Conservation (phyloP, 2,888 invertebrate species). For the Cistogaster globosa region DNA sequence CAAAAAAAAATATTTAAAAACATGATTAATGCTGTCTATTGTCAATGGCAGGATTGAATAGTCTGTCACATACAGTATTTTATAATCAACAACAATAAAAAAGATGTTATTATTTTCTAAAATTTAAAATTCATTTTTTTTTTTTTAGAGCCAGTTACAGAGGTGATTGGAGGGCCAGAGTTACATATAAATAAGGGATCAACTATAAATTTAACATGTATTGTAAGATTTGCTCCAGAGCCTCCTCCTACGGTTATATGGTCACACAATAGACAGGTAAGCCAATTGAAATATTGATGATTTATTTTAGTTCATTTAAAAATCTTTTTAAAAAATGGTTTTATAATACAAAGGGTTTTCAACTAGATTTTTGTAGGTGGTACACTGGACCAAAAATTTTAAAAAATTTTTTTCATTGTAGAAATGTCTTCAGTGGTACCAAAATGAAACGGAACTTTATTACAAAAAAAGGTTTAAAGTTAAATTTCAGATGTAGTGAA, state of each 20-base stretch:
- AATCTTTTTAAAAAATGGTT: neutral
- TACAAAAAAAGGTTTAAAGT: no score
- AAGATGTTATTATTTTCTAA: constrained; percentile 1
- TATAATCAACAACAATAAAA: neutral
- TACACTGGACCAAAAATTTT: no score
- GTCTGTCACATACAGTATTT: constrained; percentile 28
- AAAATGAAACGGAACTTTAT: no score
- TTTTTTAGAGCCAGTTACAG: constrained; percentile 89
- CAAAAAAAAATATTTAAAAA: neutral
- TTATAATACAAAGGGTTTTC: no score
- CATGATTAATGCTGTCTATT: constrained; percentile 25
- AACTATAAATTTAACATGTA: constrained; percentile 94
- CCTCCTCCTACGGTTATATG: constrained; percentile 92
- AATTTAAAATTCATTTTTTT: neutral
- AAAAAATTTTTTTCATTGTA: no score
- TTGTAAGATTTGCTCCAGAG: constrained; percentile 92
- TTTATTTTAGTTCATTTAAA: constrained; percentile 70
- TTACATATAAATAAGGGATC: constrained; percentile 93
- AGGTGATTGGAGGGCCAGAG: constrained; percentile 91
- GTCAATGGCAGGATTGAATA: constrained; percentile 26
- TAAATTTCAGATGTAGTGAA: no score
- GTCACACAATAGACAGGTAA: constrained; percentile 89
- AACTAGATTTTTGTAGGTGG: no score
- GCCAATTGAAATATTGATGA: neutral
- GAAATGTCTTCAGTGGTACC: no score